A percentile compares a stretch with the other conserved stretches of the same genome.
These are phyloP conservation scores for Nymphalis io DNA, from an alignment of 1,140 invertebrate genomes.

Conservation along the genomic window DNA sequence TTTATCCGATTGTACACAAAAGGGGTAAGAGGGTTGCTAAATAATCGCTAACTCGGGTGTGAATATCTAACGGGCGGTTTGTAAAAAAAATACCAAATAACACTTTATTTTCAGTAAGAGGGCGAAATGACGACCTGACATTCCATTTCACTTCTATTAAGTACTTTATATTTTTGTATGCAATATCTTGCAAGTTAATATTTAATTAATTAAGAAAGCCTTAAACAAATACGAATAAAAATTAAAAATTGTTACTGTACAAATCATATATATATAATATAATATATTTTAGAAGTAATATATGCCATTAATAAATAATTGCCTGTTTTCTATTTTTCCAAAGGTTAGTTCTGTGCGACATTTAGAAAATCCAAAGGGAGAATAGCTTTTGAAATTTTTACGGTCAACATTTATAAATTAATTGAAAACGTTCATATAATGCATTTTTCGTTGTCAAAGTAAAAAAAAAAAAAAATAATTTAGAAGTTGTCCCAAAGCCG, in stretches of 20 bases:
- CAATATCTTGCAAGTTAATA: too few relatives aligned
- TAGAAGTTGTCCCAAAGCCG: too few relatives aligned
- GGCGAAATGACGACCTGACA: constrained; percentile 32
- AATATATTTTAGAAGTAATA: background rate
- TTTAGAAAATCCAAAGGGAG: background rate
- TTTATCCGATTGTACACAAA: constrained; percentile 58
- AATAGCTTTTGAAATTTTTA: background rate
- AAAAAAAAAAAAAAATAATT: too few relatives aligned
- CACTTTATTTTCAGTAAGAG: constrained; percentile 41
- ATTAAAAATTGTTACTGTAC: too few relatives aligned
- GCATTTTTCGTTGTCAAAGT: too few relatives aligned
- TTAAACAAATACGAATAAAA: too few relatives aligned
- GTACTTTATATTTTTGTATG: background rate
- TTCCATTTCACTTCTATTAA: constrained; percentile 8
- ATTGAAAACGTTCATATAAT: too few relatives aligned
- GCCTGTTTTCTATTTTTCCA: background rate
- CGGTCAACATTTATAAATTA: too few relatives aligned
- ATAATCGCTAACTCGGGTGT: constrained; percentile 61
- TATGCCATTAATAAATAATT: background rate
- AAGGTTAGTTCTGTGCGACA: constrained; percentile 5
- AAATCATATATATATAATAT: too few relatives aligned
- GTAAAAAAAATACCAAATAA: constrained; percentile 54
- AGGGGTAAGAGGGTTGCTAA: constrained; percentile 54
- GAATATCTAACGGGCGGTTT: constrained; percentile 54
- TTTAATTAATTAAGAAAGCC: too few relatives aligned